Base-by-base conservation (phyloP, 2,888 invertebrate genomes). In the Operophtera brumata region DNA sequence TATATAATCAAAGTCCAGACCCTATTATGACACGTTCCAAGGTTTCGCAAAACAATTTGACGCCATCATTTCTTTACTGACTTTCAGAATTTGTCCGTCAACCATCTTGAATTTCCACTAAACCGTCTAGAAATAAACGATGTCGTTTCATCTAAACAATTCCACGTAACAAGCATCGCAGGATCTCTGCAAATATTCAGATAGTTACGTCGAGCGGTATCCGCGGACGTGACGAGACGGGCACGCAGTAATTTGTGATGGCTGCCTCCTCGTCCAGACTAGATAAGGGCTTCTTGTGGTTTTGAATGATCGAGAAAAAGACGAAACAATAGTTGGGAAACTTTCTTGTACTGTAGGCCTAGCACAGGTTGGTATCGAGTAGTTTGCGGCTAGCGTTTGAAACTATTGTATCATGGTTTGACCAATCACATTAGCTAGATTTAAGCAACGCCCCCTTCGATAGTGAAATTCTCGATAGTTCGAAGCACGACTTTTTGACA, bases 201-300 rank as follows among this genome's bases (percentile, higher is more conserved):
- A 57, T 54, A 57, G 60, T 54, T 54, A 55, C 40, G 49, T 53
- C 48, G 50, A 59, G 57, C 50, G 57, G 56, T 57, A 52, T 57
- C 58, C 39, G 47, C 41, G 46, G 36, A 63, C 61, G 63, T 61
- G 56, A 55, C 62, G 57, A 49, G 62, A 54, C 54, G 43, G 47
- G 48, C 43, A 47, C 49, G 39, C 4, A 14, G 61, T 58, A 62
- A 65, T 65, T 65, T 64, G 63, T 59, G 51, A 59, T 52, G 61
- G 54, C 54, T 57, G 58, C 45, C 47, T 50, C 42, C 45, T 53
- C 52, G 47, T 32, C 42, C 61, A 51, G 45, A 50, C 57, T 45
- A 58, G 62, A 61, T 63, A 64, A 64, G 59, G 50, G 56, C 44
- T 51, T 56, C 43, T 45, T 51, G 57, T 56, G 50, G 46, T 46